phyloP scores from a whole-genome alignment of 2,797 vertebrate species.

The Glossophaga mutica region DNA sequence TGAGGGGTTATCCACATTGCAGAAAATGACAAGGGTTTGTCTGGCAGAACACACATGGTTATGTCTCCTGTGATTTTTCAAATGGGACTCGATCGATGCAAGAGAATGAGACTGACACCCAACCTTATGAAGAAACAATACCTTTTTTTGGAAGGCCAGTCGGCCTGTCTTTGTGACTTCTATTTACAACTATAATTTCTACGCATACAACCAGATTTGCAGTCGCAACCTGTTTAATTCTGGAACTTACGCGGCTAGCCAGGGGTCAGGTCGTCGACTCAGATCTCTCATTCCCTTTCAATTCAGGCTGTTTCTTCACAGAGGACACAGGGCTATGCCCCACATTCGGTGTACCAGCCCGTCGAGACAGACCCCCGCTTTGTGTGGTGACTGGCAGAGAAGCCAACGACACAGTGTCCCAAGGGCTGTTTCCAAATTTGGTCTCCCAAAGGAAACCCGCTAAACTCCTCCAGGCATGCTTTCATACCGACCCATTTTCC shows the following conservation, averaged over 20 bases:
- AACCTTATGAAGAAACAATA: neutral
- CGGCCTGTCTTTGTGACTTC: neutral
- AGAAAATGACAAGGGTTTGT: too few relatives aligned
- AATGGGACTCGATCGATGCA: neutral
- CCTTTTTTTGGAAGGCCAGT: neutral
- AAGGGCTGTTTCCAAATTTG: constrained; percentile 59
- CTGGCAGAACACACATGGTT: neutral
- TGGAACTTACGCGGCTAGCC: neutral
- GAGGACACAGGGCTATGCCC: neutral
- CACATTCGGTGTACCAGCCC: neutral
- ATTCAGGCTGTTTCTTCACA: neutral
- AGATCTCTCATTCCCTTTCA: neutral
- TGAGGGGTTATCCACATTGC: neutral
- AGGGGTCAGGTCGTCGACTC: neutral
- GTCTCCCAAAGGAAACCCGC: neutral
- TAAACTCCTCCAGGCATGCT: constrained; percentile 35
- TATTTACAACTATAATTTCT: neutral
- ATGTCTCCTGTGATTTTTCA: neutral
- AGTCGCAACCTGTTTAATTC: neutral
- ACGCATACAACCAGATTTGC: neutral
- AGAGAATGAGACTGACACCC: accelerated
- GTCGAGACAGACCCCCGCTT: neutral
- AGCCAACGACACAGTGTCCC: neutral
- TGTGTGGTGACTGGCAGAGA: neutral
- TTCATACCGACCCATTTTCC: constrained; percentile 51